Base-by-base conservation (phyloP, 2,797 vertebrate genomes). In the Sebastes wilsoni region DNA sequence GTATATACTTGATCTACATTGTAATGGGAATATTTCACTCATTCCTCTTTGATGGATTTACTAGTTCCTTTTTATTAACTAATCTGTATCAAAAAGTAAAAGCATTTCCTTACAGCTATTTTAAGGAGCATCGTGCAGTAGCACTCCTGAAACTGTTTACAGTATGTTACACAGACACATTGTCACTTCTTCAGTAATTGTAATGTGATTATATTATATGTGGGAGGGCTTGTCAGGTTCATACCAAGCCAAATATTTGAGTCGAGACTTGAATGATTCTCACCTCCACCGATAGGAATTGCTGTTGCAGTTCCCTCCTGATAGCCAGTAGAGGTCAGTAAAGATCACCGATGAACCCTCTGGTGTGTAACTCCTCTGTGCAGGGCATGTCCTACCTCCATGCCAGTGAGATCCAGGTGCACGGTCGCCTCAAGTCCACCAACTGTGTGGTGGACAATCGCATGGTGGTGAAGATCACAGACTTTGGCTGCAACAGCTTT, bases 321-420 rank as follows among this genome's bases (percentile, higher is more conserved):
- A 1, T n/a, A 20, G 66, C 76, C 86, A 76, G 14, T 22, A 84
- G 85, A 85, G 77, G 73, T 54, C 77, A 66, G 14, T 20, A 42
- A 49, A 81, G 62, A 4, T 73, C 58, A 36, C 1, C 28, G 8
- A 58, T 36, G 23, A 69, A 34, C 49, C 8, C 4, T 16, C 2
- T 55, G 27, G 2, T 71, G 46, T 66, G 30, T 81, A 30, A 4
- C 32, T 79, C 52, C 36, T 78, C n/a, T 30, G 52, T 86, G 42
- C 86, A 99, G 98, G 98, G 98, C 7, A 99, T 99, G 98, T 99
- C 98, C 8, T 99, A 99, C 65, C 95, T 99, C 52, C 98, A 99
- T 62, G 92, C 97, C 84, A 99, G 97, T 87, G 96, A 97, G 89
- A 97, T 97, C 18, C 97, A 98, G 89, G 96, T 99, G 46, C 98